Conservation (phyloP, 1,140 invertebrate genomes). For the Geopemphigus sp. region DNA sequence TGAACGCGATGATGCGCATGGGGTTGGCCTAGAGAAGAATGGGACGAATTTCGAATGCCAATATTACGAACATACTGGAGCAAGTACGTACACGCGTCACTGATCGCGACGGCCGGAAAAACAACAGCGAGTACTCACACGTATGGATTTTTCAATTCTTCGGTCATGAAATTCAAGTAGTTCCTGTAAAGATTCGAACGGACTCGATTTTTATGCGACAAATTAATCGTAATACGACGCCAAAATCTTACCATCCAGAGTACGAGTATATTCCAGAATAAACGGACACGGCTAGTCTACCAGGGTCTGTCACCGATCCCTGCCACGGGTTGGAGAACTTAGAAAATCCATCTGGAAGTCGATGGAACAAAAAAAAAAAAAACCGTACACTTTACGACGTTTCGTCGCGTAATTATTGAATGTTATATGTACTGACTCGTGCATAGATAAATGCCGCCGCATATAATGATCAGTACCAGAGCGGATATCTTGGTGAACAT, state of each 20-base stretch:
- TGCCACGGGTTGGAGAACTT: slow-evolving; percentile 80
- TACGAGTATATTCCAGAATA: slow-evolving; percentile 96
- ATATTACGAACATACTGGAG: no score
- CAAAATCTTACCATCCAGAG: slow-evolving; percentile 78
- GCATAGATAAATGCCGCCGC: slow-evolving; percentile 74
- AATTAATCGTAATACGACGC: slow-evolving; percentile 10
- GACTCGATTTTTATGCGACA: no score
- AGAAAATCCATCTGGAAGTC: slow-evolving; percentile 39
- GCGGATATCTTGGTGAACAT: slow-evolving; percentile 87
- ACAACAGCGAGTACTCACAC: slow-evolving; percentile 60
- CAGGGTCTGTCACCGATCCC: slow-evolving; percentile 73
- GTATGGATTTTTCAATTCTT: slow-evolving; percentile 91
- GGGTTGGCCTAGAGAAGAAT: no score
- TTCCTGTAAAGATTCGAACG: slow-evolving; percentile 59
- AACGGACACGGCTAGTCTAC: slow-evolving; percentile 84
- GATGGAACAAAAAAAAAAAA: background rate
- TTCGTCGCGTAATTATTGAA: slow-evolving; percentile 55
- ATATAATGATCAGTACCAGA: slow-evolving; percentile 75
- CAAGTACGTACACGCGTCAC: no score
- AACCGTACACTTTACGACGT: slow-evolving; percentile 56
- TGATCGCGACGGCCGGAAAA: no score
- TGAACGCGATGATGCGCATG: no score
- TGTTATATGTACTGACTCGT: slow-evolving; percentile 62
- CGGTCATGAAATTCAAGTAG: slow-evolving; percentile 96
- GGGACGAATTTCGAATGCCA: no score